These are phyloP conservation scores for Agapetus fuscipes DNA, from an alignment of 2,888 invertebrate species.

Conservation along the genomic window DNA sequence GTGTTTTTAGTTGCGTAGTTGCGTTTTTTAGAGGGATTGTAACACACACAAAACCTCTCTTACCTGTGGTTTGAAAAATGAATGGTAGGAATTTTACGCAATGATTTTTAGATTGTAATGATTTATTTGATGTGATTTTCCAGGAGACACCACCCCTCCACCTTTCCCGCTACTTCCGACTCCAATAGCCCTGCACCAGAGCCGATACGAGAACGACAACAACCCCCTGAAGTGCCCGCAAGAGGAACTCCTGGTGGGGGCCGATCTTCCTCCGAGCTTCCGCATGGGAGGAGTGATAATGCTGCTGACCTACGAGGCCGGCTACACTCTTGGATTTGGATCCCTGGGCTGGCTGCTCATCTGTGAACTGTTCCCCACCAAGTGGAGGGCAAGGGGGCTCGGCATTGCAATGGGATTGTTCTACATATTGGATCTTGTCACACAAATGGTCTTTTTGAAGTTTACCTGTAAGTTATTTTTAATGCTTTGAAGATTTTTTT, in stretches of 20 bases:
- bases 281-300: background rate
- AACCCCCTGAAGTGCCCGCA: slow-evolving; percentile 4
- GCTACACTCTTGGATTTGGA: slow-evolving; percentile 5
- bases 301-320: slow-evolving; percentile 6
- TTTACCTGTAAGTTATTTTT: slow-evolving; percentile 1
- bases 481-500: too few species aligned
- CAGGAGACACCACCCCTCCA: slow-evolving; percentile 4
- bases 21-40: too few species aligned
- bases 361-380: slow-evolving; percentile 7
- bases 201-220: background rate
- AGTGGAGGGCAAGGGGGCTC: slow-evolving; percentile 5
- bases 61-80: too few species aligned
- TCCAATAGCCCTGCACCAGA: slow-evolving; percentile 1
- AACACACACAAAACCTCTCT: too few species aligned
- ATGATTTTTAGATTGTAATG: too few species aligned
- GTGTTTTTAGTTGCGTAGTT: too few species aligned
- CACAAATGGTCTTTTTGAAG: slow-evolving; percentile 4
- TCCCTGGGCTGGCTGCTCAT: slow-evolving; percentile 4
- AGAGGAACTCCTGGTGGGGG: background rate
- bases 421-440: slow-evolving; percentile 4
- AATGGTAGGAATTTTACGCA: too few species aligned
- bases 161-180: slow-evolving; percentile 7
- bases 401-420: slow-evolving; percentile 4
- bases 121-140: too few species aligned
- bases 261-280: background rate